Conservation (phyloP, 1,140 invertebrate species). For the Ips typographus region DNA sequence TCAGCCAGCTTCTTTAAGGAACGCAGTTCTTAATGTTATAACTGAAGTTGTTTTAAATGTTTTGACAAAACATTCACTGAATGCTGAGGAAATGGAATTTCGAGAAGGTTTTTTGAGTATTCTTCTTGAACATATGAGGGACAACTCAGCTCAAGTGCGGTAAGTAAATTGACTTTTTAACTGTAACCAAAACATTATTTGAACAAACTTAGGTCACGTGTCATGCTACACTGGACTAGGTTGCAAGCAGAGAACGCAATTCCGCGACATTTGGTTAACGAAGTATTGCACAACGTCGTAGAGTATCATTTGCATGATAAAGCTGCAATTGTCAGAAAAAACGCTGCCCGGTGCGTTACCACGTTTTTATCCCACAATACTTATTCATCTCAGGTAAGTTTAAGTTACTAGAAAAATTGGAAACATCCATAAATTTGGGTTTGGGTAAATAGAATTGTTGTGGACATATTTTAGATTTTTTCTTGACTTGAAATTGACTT, state of each 20-base stretch:
- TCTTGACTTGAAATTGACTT: too few relatives aligned
- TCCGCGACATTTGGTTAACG: slow-evolving; percentile 59
- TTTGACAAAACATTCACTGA: slow-evolving; percentile 61
- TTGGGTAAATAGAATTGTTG: too few relatives aligned
- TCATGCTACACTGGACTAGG: slow-evolving; percentile 64
- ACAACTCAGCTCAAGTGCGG: slow-evolving; percentile 67
- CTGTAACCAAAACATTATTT: not conserved
- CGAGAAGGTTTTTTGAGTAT: slow-evolving; percentile 61
- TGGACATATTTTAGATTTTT: too few relatives aligned
- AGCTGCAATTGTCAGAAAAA: slow-evolving; percentile 65
- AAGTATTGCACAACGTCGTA: slow-evolving; percentile 57
- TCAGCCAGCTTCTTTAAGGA: slow-evolving; percentile 69
- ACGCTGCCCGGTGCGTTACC: slow-evolving; percentile 53
- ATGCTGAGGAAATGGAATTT: slow-evolving; percentile 55
- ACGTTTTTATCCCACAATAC: slow-evolving; percentile 45
- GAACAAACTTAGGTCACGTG: slow-evolving; percentile 41
- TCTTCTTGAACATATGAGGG: slow-evolving; percentile 69
- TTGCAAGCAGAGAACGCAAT: slow-evolving; percentile 64
- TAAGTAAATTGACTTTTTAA: slow-evolving; percentile 18
- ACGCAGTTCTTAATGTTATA: slow-evolving; percentile 66
- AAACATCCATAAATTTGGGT: too few relatives aligned
- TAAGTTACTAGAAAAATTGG: too few relatives aligned
- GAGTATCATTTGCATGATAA: slow-evolving; percentile 64
- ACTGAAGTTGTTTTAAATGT: slow-evolving; percentile 63
- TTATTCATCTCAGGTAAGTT: slow-evolving; percentile 43